Conservation (phyloP, 2,888 invertebrate species). For the Athalia cordata region DNA sequence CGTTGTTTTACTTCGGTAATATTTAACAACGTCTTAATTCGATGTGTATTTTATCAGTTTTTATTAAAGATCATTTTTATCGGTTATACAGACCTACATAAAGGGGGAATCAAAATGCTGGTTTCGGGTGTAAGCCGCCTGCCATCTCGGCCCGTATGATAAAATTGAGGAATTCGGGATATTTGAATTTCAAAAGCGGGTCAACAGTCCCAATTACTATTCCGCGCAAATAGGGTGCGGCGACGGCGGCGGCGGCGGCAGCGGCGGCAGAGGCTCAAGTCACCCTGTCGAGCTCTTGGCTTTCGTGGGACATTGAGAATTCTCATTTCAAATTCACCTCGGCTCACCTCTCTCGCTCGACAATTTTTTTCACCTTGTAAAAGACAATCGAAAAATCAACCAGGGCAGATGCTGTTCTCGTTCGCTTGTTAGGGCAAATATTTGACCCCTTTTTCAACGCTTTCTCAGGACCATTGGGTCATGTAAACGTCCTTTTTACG, state of each 20-base stretch:
- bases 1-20: too few species aligned
- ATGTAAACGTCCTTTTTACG: neutral
- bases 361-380: neutral
- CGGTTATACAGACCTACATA: too few species aligned
- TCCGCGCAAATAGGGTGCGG: conserved; percentile 26
- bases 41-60: too few species aligned
- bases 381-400: conserved; percentile 17
- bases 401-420: neutral
- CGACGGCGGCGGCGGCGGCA: too few species aligned
- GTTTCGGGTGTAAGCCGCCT: neutral
- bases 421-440: conserved; percentile 21
- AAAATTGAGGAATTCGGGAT: conserved; percentile 5
- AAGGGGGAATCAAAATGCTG: too few species aligned
- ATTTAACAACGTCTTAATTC: too few species aligned
- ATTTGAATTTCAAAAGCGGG: conserved; percentile 39
- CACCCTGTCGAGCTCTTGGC: neutral
- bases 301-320: conserved; percentile 19
- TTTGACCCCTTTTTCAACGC: conserved; percentile 10
- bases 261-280: too few species aligned
- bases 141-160: neutral
- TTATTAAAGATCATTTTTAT: too few species aligned
- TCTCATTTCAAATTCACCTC: conserved; percentile 19
- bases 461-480: neutral
- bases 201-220: conserved; percentile 37
- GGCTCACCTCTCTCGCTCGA: neutral